Conservation (phyloP, 2,888 invertebrate species). For the Automeris io region DNA sequence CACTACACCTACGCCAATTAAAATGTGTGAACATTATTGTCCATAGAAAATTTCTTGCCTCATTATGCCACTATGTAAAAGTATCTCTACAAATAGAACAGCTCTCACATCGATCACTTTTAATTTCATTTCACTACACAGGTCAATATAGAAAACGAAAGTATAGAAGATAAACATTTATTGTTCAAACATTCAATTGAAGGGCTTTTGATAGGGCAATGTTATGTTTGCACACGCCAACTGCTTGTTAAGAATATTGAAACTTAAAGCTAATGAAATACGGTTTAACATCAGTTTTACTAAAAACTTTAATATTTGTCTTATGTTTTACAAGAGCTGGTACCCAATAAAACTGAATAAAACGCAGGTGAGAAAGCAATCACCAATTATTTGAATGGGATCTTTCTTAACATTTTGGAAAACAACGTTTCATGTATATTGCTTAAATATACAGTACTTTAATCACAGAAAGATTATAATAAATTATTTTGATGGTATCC, state of each 20-base stretch:
- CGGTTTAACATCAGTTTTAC: neutral
- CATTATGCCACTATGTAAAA: neutral
- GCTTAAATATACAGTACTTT: too few relatives aligned
- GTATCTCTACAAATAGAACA: conserved; percentile 4
- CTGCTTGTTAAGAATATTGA: neutral
- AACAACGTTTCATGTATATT: neutral
- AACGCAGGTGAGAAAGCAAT: conserved; percentile 9
- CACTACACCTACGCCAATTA: too few relatives aligned
- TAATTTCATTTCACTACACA: conserved; percentile 19
- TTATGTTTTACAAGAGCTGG: conserved; percentile 10
- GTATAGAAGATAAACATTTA: conserved; percentile 26
- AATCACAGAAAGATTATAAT: too few relatives aligned
- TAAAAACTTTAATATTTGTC: neutral
- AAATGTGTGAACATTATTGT: too few relatives aligned
- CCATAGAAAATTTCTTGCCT: neutral
- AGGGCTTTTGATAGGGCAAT: conserved; percentile 17
- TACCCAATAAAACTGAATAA: conserved; percentile 13
- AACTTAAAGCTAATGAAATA: neutral
- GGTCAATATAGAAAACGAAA: conserved; percentile 24
- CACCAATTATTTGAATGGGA: neutral
- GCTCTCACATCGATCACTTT: conserved; percentile 18
- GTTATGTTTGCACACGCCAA: neutral
- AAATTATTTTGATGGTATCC: too few relatives aligned
- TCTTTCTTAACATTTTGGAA: neutral
- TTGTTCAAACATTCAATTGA: conserved; percentile 21